Evolutionary conservation across 2,888 invertebrate species (phyloP).

Genomic region (Dynastes maya): DNA sequence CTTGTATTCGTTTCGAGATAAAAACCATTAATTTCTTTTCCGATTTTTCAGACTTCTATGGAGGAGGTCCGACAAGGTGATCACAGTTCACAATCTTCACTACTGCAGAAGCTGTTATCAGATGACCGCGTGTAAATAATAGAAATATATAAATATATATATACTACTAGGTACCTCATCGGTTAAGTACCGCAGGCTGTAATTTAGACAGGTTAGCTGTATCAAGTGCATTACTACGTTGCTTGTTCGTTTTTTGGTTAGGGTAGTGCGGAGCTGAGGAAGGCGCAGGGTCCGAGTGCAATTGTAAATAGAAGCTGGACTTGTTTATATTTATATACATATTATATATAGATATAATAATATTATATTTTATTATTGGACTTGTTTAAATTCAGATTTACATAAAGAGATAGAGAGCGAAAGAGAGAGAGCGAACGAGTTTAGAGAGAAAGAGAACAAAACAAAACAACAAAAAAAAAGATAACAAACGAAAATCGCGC

Average conservation of each 20-base stretch:
- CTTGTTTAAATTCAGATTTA: conserved; percentile 64
- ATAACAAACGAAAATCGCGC: conserved; percentile 34
- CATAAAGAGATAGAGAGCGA: conserved; percentile 51
- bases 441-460: conserved; percentile 34
- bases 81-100: conserved; percentile 82
- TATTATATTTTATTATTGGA: conserved; percentile 69
- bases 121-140: conserved; percentile 77
- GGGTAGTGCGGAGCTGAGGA: conserved; percentile 61
- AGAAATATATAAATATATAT: conserved; percentile 65
- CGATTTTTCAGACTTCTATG: conserved; percentile 78
- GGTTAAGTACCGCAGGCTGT: conserved; percentile 71
- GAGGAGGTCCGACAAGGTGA: conserved; percentile 84
- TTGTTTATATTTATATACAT: conserved; percentile 75
- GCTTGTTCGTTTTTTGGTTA: conserved; percentile 68
- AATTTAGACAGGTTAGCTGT: conserved; percentile 72
- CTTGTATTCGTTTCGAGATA: conserved; percentile 57
- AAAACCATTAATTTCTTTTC: conserved; percentile 5
- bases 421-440: conserved; percentile 36
- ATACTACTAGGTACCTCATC: conserved; percentile 72
- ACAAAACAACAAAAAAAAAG: conserved; percentile 44
- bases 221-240: conserved; percentile 71
- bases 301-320: conserved; percentile 73
- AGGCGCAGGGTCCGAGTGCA: conserved; percentile 69
- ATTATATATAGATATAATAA: conserved; percentile 67
- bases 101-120: conserved; percentile 89